Evolutionary conservation across 2,888 invertebrate species (phyloP), one percentile per base, ranked within the genome.

Genomic region (Eueremaeus valkanovi): DNA sequence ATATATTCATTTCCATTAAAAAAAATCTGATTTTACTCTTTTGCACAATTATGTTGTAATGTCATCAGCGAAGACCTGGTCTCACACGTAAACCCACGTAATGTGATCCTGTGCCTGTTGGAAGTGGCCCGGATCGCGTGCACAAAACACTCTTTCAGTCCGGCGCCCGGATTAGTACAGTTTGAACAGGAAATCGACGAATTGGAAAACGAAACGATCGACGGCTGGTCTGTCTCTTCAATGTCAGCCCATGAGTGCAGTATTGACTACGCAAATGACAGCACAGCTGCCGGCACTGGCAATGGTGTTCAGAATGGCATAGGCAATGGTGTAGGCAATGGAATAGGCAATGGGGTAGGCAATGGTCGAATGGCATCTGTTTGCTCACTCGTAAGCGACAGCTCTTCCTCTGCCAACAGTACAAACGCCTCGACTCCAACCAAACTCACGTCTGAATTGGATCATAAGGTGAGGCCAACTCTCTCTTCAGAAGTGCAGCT

Each of bases 101-200:
- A 91, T 81, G 92, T 94, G 73, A 89, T 93, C 78, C 86, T 93
- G 63, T 93, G 92, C 82, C 86, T 94, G 61, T 85, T 93, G 84
- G 93, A 93, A 83, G 89, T 93, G 79, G 91, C 92, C 0, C 87
- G 93, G 76, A 85, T 93, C 75, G 92, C 92, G 5, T 89, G 90
- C 66, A 78, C 79, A 45, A 87, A 88, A 81, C 91, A 87, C 84
- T 89, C 89, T 61, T 85, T 93, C 79, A 93, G 93, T 83, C 92
- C 93, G 0, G 73, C 76, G 24, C 92, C 93, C 0, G 88, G 88
- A 33, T 86, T 93, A 76, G 91, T 94, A 76, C 90, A 90, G 82
- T 86, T 93, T 80, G 93, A 93, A 85, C 89, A 89, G 81, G 92
- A 93, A 85, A 92, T 93, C 76, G 92, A 91, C n/a, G 86, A 68